phyloP scores from a whole-genome alignment of 2,797 vertebrate genomes.

The Micrastur ruficollis region DNA sequence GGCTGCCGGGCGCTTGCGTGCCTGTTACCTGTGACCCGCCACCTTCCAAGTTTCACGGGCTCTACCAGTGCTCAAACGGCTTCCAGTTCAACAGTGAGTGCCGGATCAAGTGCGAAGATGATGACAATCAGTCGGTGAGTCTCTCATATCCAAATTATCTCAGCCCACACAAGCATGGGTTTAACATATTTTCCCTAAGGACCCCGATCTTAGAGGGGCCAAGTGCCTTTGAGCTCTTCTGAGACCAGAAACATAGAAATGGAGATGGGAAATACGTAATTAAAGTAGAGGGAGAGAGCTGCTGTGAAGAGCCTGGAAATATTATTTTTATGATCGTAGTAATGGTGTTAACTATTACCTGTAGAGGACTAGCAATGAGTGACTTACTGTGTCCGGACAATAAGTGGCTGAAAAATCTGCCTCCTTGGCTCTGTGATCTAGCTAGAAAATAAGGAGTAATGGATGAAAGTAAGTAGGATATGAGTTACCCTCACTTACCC shows the following conservation, averaged over 20 bases:
- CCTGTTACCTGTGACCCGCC: slow-evolving; percentile 92
- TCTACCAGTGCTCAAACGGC: slow-evolving; percentile 91
- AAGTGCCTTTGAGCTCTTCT: not conserved
- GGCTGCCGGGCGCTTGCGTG: slow-evolving; percentile 88
- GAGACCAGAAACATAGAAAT: not conserved
- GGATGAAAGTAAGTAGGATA: not conserved
- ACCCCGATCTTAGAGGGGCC: not conserved
- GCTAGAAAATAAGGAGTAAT: not conserved
- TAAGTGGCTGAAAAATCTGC: not conserved
- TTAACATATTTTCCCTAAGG: not conserved
- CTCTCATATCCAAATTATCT: not conserved
- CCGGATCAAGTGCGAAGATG: slow-evolving; percentile 86
- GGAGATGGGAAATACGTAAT: not conserved
- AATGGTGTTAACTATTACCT: not conserved
- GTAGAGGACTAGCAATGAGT: not conserved
- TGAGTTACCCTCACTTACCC: not conserved
- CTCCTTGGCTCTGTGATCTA: not conserved
- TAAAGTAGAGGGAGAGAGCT: not conserved
- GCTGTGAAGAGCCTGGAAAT: not conserved
- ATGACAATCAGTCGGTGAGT: slow-evolving; percentile 77
- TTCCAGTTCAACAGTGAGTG: slow-evolving; percentile 96
- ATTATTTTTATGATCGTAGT: not conserved
- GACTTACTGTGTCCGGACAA: not conserved
- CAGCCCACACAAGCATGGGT: not conserved
- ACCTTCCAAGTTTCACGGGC: slow-evolving; percentile 88